Base-by-base conservation (phyloP, 30 jellyfish, hydroid and myxozoan species). In the Clytia hemisphaerica region DNA sequence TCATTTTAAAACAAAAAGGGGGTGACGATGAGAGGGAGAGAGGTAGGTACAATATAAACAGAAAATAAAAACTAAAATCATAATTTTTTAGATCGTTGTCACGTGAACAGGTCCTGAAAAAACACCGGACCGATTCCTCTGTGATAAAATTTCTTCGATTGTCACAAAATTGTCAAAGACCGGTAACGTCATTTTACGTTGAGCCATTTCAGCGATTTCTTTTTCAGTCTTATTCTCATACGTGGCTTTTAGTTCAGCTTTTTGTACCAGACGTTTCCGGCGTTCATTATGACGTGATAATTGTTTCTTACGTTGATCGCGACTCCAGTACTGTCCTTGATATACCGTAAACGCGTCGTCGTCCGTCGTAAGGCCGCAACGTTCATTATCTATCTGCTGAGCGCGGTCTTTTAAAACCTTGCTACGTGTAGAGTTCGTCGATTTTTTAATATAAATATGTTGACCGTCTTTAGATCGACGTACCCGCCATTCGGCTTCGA, bases 401-500 rank as follows among this genome's bases (percentile, higher is more conserved):
- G 88, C 97, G 16, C 97, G 79, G 28, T 79, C 93, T 70, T 80
- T 79, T 37, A 88, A 76, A 40, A 88, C 62, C 31, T 82, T 50
- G 27, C 82, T 73, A 45, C 92, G 82, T 18, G 80, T 34, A 16
- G 97, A 84, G 35, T 73, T 72, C 28, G 63, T 64, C 77, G 92
- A 65, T 49, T 88, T 88, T 27, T 92, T 68, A 24, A 88, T 88
- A 60, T 88, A 88, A 50, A 88, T 84, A 73, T 88, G 97, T 42
- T 88, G 73, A 3, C 97, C 97, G 84, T 88, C 97, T 77, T 88
- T 88, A 37, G 97, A 88, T 49, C 97, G 90, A 10, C 93, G 84
- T 29, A 88, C 97, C 29, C 83, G 73, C 97, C 97, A 88, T 26
- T 85, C 95, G 22, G 93, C 93, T 71, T 85, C 95, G 26, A 77